phyloP scores from a whole-genome alignment of 2,113 vertebrate genomes.

The Spermophilus dauricus region DNA sequence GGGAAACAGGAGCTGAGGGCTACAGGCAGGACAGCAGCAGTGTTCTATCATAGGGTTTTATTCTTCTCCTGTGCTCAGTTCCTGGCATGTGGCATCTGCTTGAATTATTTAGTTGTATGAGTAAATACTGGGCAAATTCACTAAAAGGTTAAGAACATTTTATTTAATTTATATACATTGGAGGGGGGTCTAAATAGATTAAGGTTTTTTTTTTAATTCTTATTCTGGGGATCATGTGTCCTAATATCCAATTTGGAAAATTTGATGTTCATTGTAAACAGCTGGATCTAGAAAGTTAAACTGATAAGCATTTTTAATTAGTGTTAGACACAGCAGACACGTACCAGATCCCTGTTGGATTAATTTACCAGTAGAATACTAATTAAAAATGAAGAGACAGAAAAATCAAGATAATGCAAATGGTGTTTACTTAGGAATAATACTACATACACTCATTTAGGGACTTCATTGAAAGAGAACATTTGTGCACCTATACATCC shows the following conservation, averaged over 20 bases:
- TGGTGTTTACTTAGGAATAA: neutral
- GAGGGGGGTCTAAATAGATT: constrained; percentile 62
- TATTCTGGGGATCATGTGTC: constrained; percentile 50
- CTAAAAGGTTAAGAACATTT: constrained; percentile 47
- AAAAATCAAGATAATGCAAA: constrained; percentile 31
- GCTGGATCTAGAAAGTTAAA: constrained; percentile 62
- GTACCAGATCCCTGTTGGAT: constrained; percentile 65
- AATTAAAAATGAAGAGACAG: constrained; percentile 41
- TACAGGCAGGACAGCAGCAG: fast-evolving
- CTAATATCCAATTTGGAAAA: constrained; percentile 72
- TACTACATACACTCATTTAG: neutral
- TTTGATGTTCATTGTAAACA: constrained; percentile 65
- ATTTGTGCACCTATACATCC: neutral
- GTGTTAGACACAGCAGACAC: constrained; percentile 46
- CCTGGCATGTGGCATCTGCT: neutral
- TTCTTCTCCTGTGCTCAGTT: neutral
- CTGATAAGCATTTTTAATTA: constrained; percentile 77
- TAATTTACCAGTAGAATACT: constrained; percentile 62
- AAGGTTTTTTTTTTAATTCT: neutral
- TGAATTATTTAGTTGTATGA: neutral
- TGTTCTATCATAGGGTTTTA: neutral
- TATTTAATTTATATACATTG: constrained; percentile 56
- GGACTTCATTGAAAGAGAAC: neutral
- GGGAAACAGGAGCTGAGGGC: neutral
- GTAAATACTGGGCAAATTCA: neutral